Base-by-base conservation (phyloP, 2,888 invertebrate genomes). In the Lysandra coridon region DNA sequence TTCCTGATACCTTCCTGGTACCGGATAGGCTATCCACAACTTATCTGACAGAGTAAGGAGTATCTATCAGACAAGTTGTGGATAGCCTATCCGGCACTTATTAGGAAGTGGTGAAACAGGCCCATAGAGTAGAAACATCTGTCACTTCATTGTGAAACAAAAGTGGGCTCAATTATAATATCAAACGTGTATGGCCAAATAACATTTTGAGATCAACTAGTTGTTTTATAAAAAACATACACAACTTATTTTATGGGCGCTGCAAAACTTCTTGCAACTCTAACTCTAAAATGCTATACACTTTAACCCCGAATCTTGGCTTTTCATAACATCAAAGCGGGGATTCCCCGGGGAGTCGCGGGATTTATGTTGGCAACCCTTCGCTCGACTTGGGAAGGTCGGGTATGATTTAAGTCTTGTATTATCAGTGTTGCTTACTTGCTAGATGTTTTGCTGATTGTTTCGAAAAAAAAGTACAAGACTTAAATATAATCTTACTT, bases 361-460 rank as follows among this genome's bases (percentile, higher is more conserved):
- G 33, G 69, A 69, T 69, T 69, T 69, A 69, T 37, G 33, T 33
- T 69, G 37, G 69, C 69, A 69, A 69, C 69, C 33, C 69, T 37
- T 37, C 30, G 30, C 23, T 12, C 10, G 64, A 30, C 33, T 69
- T 69, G 69, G 5, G 10, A 37, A 69, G 69, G 33, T 17, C 64
- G 64, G 30, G 5, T 69, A 30, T 69, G 69, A 69, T 69, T 69
- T 33, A 69, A 69, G 64, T 23, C 7, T 62, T 62, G 62, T 62
- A 23, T 69, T 69, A 37, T 69, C 69, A 69, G 69, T 69, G 69
- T 69, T 69, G 69, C 69, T 14, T 14, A 69, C 14, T 14, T 14
- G 5, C 7, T 23, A 30, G 23, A 64, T 12, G 30, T 64, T 64
- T 64, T 30, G 30, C 12, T 64, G 64, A 64, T 64, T 62, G 10